Evolutionary conservation across 2,888 invertebrate species (phyloP).

Genomic region (Rhaphigaster nebulosa): DNA sequence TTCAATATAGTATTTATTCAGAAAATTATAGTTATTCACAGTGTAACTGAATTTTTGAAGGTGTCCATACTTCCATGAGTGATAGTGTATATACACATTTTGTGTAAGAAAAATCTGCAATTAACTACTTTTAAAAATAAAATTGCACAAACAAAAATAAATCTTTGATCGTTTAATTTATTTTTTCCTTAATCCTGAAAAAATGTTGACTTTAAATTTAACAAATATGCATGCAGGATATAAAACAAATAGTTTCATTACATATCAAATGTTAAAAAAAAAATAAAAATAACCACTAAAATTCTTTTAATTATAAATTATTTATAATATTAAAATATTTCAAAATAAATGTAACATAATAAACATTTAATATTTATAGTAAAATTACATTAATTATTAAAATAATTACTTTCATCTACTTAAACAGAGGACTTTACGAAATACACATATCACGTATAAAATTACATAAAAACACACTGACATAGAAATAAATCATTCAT

Average conservation of each 20-base stretch:
- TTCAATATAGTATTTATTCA: no score
- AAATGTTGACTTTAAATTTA: not conserved
- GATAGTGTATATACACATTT: not conserved
- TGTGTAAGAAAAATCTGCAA: not conserved
- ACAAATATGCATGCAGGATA: not conserved
- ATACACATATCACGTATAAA: constrained; percentile 45
- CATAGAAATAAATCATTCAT: not conserved
- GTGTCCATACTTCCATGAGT: no score
- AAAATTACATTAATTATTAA: constrained; percentile 4
- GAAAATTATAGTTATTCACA: no score
- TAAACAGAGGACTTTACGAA: not conserved
- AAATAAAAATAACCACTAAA: not conserved
- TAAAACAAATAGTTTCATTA: not conserved
- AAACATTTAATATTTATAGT: constrained; percentile 6
- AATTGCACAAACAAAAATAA: not conserved
- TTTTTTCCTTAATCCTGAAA: not conserved
- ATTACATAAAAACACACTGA: constrained; percentile 33
- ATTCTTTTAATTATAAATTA: constrained; percentile 6
- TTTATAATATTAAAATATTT: constrained; percentile 4
- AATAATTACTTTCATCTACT: constrained; percentile 18
- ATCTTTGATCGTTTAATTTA: not conserved
- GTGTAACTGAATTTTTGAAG: no score
- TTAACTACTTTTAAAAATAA: not conserved
- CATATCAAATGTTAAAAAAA: not conserved
- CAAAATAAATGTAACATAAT: constrained; percentile 27